Percentiles rank a stretch among this genome's conserved stretches.
Evolutionary conservation across 2,797 vertebrate species (phyloP).

Genomic region (Scomberomorus guttatus): DNA sequence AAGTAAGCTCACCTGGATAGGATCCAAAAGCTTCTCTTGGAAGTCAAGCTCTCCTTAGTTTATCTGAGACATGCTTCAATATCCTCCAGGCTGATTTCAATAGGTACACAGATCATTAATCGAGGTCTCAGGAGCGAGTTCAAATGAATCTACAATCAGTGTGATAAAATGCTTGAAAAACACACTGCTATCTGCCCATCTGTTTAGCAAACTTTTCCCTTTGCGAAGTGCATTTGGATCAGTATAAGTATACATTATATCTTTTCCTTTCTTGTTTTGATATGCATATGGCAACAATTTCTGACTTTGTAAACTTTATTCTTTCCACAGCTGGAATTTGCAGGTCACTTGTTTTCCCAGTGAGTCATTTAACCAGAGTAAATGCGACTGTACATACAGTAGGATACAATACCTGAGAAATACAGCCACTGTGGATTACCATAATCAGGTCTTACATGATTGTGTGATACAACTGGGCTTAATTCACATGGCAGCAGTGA

Average conservation of each 20-base stretch:
- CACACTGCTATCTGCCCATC: constrained; percentile 59
- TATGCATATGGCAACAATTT: constrained; percentile 4
- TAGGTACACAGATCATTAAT: constrained; percentile 79
- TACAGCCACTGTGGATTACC: constrained; percentile 46
- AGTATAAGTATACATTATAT: constrained; percentile 8
- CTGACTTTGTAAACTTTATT: constrained; percentile 45
- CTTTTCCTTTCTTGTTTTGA: constrained; percentile 23
- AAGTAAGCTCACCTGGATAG: constrained; percentile 68
- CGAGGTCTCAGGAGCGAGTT: constrained; percentile 65
- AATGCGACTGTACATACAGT: constrained; percentile 31
- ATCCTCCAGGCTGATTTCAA: constrained; percentile 71
- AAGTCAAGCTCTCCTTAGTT: constrained; percentile 72
- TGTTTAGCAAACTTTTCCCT: constrained; percentile 47
- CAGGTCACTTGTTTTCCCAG: neutral
- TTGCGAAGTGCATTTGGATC: constrained; percentile 42
- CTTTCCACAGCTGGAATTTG: constrained; percentile 5
- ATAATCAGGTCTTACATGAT: constrained; percentile 53
- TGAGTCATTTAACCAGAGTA: neutral
- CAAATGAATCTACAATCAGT: constrained; percentile 66
- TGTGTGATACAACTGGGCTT: constrained; percentile 50
- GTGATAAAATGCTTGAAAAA: constrained; percentile 62
- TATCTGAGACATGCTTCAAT: constrained; percentile 74
- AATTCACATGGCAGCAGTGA: constrained; percentile 59
- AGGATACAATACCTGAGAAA: constrained; percentile 50
- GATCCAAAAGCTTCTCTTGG: constrained; percentile 61